These are phyloP conservation scores for Stenotaenia linearis DNA, from an alignment of 2,888 invertebrate species.

Conservation along the genomic window DNA sequence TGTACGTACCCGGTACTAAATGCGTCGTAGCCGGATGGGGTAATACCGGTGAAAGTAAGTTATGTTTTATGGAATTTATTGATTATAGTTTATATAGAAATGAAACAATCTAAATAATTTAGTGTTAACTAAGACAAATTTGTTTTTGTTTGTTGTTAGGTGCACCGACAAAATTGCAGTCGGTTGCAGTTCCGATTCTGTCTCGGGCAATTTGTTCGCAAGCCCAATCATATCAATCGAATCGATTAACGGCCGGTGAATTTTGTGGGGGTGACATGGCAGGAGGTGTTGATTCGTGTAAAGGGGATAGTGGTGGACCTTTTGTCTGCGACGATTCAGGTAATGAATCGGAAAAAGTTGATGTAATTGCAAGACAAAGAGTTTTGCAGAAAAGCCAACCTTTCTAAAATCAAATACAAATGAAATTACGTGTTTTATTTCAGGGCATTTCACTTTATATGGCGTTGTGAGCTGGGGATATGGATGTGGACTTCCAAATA, in stretches of 20 bases:
- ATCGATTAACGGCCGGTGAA: conserved; percentile 63
- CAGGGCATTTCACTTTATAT: conserved; percentile 60
- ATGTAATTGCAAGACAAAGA: neutral
- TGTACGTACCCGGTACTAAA: conserved; percentile 56
- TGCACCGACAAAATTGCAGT: conserved; percentile 51
- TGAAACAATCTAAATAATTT: too few species aligned
- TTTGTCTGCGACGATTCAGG: conserved; percentile 61
- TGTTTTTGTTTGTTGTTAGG: neutral
- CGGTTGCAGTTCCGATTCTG: conserved; percentile 65
- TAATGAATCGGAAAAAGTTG: conserved; percentile 37
- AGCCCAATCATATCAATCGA: conserved; percentile 60
- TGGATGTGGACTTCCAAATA: conserved; percentile 65
- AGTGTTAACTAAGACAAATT: too few species aligned
- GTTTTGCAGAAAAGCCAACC: too few species aligned
- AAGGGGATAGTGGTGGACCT: conserved; percentile 82
- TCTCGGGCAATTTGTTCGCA: conserved; percentile 59
- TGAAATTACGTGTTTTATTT: neutral
- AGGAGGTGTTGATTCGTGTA: conserved; percentile 71
- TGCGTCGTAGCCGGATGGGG: conserved; percentile 83
- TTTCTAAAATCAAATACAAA: too few species aligned
- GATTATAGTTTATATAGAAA: too few species aligned
- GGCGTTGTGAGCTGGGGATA: conserved; percentile 74
- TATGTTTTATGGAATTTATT: too few species aligned
- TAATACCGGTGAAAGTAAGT: conserved; percentile 54
- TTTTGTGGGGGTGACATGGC: conserved; percentile 71